A percentile compares a stretch with the other conserved stretches of the same genome.
These are phyloP conservation scores for Catalaphyllia jardinei DNA, from an alignment of 64 coral and sea anemone species.

Conservation along the genomic window DNA sequence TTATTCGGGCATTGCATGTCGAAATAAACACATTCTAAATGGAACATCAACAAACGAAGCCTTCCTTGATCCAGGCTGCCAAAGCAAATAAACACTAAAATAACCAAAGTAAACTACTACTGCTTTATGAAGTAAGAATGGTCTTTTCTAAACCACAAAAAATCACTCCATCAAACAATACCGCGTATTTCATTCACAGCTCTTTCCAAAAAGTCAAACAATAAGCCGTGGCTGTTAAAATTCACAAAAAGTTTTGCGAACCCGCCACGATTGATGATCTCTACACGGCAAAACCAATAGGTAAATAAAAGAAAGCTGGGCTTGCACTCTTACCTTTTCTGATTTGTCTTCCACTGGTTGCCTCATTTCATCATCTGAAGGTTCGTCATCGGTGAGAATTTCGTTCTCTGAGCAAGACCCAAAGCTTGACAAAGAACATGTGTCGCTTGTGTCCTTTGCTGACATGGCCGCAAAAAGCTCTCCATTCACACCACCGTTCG, in stretches of 20 bases:
- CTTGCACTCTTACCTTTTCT: constrained; percentile 36
- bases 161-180: background rate
- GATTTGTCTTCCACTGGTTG: constrained; percentile 45
- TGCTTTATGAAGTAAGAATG: background rate
- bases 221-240: background rate
- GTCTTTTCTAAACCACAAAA: background rate
- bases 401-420: constrained; percentile 59
- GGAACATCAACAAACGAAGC: constrained; percentile 32
- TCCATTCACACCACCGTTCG: constrained; percentile 4
- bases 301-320: background rate
- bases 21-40: constrained; percentile 22
- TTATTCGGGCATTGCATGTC: background rate
- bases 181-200: background rate
- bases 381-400: constrained; percentile 63
- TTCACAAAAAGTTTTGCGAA: background rate
- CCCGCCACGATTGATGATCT: background rate
- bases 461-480: constrained; percentile 21
- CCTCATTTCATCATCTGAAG: constrained; percentile 57
- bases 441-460: constrained; percentile 20
- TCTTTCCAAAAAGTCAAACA: background rate
- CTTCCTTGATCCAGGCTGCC: background rate
- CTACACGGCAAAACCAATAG: background rate
- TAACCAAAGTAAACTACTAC: constrained; percentile 5
- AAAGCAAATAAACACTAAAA: constrained; percentile 45
- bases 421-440: constrained; percentile 43